Base-by-base conservation (phyloP, 2,888 invertebrate genomes). In the Ditylenchus weischeri region DNA sequence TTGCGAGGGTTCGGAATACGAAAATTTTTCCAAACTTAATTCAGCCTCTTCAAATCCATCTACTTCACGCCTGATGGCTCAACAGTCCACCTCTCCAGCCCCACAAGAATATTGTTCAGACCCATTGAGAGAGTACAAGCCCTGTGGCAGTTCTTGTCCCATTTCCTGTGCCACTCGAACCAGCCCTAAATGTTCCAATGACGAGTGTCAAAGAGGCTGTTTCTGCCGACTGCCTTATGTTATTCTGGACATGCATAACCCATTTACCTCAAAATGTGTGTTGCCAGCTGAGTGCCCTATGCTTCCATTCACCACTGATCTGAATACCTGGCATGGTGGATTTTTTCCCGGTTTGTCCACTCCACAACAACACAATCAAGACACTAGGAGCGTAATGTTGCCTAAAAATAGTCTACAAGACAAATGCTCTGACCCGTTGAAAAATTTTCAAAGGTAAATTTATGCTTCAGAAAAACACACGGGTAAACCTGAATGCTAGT, bases 81-180 rank as follows among this genome's bases (percentile, higher is more conserved):
- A 29, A 10, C 54, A 54, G 10, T 8, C 43, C 43, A 29, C n/a
- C 50, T 43, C 23, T 21, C 18, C 36, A 21, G 18, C 10, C 10
- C 49, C n/a, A n/a, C 36, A 48, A 51, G 63, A 65, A 23, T 18
- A 21, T 13, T 66, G 66, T 43, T 47, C 65, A n/a, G 67, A 67
- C 49, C 57, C 65, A 48, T 48, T 69, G 43, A 51, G 64, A 15
- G 48, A 58, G 51, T 58, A 48, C 36, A 54, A 58, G n/a, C 19
- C 72, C 10, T 80, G 80, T 62, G 77, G 78, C 10, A 76, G 76
- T 23, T 74, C 78, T 2, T 80, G 80, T 63, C 79, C 78, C 4
- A 75, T 79, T 59, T 78, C 78, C 18, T 80, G 80, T 61, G 78
- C 78, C 60, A 79, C 77, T 54, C 72, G 69, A 21, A 70, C 35